A percentile compares a stretch with the other conserved stretches of the same genome.
These are phyloP conservation scores for Choristoneura fumiferana DNA, from an alignment of 1,140 invertebrate genomes.

Conservation along the genomic window DNA sequence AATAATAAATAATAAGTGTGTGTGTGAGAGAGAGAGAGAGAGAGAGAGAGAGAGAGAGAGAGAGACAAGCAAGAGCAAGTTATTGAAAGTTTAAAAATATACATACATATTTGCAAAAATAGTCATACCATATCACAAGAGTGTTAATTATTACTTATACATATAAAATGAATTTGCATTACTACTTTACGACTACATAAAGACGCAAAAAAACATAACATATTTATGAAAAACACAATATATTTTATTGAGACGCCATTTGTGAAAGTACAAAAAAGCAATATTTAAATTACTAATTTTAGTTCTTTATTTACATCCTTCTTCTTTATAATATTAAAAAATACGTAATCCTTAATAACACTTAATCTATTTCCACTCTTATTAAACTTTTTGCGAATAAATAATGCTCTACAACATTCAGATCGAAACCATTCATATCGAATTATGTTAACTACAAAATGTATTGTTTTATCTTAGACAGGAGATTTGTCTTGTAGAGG, in stretches of 20 bases:
- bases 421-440: conserved; percentile 56
- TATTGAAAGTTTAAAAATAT: no score
- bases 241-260: conserved; percentile 1
- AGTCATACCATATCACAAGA: no score
- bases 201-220: neutral
- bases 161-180: no score
- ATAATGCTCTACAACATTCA: conserved; percentile 50
- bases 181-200: no score
- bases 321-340: conserved; percentile 37
- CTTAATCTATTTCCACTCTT: conserved; percentile 38
- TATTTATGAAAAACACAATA: neutral
- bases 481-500: conserved; percentile 67
- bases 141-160: no score
- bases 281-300: neutral
- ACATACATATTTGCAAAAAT: no score
- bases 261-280: conserved; percentile 30
- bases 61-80: no score
- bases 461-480: conserved; percentile 38
- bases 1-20: no score
- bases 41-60: no score
- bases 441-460: conserved; percentile 21
- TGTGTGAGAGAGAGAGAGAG: no score
- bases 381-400: conserved; percentile 25
- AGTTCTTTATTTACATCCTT: conserved; percentile 11
- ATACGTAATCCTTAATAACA: conserved; percentile 35